These are phyloP conservation scores for Anthonomus grandis DNA, from an alignment of 1,140 invertebrate genomes.

Conservation along the genomic window DNA sequence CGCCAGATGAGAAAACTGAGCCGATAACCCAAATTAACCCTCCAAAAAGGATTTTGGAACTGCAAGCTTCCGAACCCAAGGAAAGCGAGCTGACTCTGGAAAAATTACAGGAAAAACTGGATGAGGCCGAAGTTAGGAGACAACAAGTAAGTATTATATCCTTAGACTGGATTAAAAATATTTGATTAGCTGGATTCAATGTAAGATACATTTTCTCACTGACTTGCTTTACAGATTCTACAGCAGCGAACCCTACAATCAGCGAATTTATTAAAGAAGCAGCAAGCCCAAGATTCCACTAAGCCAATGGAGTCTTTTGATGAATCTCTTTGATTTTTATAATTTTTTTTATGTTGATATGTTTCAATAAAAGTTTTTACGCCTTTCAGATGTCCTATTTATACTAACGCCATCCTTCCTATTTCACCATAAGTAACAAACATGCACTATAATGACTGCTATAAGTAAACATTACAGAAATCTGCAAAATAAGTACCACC, in stretches of 20 bases:
- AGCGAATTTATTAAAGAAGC: conserved; percentile 2
- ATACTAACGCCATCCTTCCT: too few relatives aligned
- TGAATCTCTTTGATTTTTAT: too few relatives aligned
- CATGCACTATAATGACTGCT: too few relatives aligned
- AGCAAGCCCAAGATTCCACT: too few relatives aligned
- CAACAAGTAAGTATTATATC: conserved; percentile 41
- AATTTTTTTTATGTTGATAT: too few relatives aligned
- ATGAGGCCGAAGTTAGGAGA: conserved; percentile 64
- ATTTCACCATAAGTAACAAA: too few relatives aligned
- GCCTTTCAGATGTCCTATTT: too few relatives aligned
- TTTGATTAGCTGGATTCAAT: conserved; percentile 2
- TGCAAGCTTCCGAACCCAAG: conserved; percentile 52
- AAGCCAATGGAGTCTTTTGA: too few relatives aligned
- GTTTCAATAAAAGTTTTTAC: too few relatives aligned
- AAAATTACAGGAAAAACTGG: conserved; percentile 63
- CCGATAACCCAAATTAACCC: conserved; percentile 57
- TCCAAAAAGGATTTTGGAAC: conserved; percentile 59
- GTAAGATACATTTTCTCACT: neutral
- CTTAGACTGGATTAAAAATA: neutral
- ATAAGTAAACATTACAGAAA: too few relatives aligned
- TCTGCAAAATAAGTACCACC: too few relatives aligned
- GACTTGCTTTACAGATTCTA: conserved; percentile 10
- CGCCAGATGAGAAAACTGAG: conserved; percentile 35
- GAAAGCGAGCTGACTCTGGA: conserved; percentile 54
- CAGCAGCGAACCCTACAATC: conserved; percentile 17